Evolutionary conservation across 2,888 invertebrate species (phyloP).

Genomic region (Notodonta ziczac): DNA sequence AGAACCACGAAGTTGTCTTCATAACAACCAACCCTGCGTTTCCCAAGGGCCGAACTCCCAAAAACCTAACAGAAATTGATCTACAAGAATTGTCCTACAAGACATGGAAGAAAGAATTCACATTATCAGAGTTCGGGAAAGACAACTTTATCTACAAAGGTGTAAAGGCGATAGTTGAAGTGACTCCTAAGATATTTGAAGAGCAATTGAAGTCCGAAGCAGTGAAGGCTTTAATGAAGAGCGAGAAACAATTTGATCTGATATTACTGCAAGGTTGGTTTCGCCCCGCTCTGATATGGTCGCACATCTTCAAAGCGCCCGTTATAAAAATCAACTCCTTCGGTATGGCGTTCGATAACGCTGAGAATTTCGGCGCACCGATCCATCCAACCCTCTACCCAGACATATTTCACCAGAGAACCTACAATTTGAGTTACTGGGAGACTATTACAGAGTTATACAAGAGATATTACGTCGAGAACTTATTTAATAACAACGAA

Average conservation of each 20-base stretch:
- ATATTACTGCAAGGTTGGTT: constrained; percentile 26
- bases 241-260: constrained; percentile 14
- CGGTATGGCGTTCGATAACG: constrained; percentile 28
- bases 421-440: constrained; percentile 29
- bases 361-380: constrained; percentile 35
- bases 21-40: constrained; percentile 16
- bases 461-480: constrained; percentile 7
- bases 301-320: constrained; percentile 36
- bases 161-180: constrained; percentile 1
- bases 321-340: constrained; percentile 42
- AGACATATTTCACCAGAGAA: constrained; percentile 17
- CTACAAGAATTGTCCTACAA: constrained; percentile 11
- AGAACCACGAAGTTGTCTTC: constrained; percentile 14
- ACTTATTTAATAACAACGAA: constrained; percentile 7
- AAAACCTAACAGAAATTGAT: constrained; percentile 19
- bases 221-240: constrained; percentile 12
- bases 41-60: constrained; percentile 4
- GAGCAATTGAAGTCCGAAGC: constrained; percentile 10
- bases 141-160: constrained; percentile 10
- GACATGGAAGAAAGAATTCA: constrained; percentile 11
- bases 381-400: constrained; percentile 44
- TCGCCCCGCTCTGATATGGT: constrained; percentile 23
- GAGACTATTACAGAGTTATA: constrained; percentile 28
- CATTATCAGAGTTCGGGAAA: constrained; percentile 3
- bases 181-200: constrained; percentile 11